Conservation (phyloP, 2,797 vertebrate genomes). For the Champsocephalus gunnari region DNA sequence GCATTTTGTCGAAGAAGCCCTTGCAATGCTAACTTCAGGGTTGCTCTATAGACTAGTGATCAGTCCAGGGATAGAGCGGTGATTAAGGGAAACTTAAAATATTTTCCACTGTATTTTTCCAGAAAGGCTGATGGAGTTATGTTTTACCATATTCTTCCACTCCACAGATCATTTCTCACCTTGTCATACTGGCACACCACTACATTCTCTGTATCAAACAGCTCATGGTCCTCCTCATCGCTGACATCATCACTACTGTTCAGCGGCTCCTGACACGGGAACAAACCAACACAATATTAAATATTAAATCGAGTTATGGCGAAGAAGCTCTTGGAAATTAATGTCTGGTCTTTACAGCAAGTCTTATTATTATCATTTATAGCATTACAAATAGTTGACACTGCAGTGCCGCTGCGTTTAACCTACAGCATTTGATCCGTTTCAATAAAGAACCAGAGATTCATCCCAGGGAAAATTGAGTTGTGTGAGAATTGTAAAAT, state of each 20-base stretch:
- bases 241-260: constrained; percentile 98
- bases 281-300: neutral
- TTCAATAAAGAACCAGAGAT: neutral
- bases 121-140: neutral
- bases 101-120: neutral
- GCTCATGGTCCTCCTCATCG: constrained; percentile 96
- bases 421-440: neutral
- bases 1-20: no score
- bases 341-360: neutral
- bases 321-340: neutral
- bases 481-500: no score
- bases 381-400: neutral
- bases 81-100: neutral
- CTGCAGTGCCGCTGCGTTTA: neutral
- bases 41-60: no score
- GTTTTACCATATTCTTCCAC: neutral
- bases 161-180: constrained; percentile 75
- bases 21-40: no score
- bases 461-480: no score
- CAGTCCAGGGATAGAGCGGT: neutral
- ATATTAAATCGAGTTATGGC: neutral
- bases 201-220: constrained; percentile 99
- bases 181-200: constrained; percentile 99
- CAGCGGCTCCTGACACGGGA: constrained; percentile 89
- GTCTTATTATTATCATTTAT: no score